These are phyloP conservation scores for Porphyrio hochstetteri DNA, from an alignment of 2,113 vertebrate species.

Conservation along the genomic window DNA sequence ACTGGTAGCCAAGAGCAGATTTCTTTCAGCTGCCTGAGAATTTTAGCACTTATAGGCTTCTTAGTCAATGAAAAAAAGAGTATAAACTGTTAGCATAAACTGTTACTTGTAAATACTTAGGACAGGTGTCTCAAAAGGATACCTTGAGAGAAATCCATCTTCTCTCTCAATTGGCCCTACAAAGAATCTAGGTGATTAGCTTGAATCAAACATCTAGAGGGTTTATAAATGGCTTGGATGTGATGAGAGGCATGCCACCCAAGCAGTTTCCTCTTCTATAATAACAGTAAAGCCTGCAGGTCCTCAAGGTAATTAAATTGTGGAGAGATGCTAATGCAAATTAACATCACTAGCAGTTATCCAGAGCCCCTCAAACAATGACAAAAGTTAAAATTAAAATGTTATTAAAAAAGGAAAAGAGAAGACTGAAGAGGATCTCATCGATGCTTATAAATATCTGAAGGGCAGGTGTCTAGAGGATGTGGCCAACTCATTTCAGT, in stretches of 20 bases:
- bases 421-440: too few species aligned
- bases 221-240: neutral
- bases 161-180: neutral
- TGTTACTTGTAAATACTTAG: neutral
- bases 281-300: neutral
- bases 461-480: too few species aligned
- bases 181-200: neutral
- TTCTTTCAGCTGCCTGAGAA: neutral
- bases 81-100: neutral
- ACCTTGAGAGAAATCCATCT: neutral
- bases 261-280: neutral
- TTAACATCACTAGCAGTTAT: neutral
- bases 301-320: neutral
- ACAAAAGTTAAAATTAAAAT: neutral
- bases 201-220: neutral
- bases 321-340: neutral
- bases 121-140: neutral
- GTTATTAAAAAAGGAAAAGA: neutral
- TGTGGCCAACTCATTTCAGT: too few species aligned
- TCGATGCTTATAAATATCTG: too few species aligned
- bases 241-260: neutral
- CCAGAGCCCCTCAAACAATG: neutral
- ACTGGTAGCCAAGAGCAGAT: neutral
- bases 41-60: neutral
- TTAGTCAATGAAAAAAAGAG: neutral